These are phyloP conservation scores for rabbit (Oryctolagus cuniculus) DNA, from an alignment of 2,113 vertebrate genomes.

Conservation along the genomic window DNA sequence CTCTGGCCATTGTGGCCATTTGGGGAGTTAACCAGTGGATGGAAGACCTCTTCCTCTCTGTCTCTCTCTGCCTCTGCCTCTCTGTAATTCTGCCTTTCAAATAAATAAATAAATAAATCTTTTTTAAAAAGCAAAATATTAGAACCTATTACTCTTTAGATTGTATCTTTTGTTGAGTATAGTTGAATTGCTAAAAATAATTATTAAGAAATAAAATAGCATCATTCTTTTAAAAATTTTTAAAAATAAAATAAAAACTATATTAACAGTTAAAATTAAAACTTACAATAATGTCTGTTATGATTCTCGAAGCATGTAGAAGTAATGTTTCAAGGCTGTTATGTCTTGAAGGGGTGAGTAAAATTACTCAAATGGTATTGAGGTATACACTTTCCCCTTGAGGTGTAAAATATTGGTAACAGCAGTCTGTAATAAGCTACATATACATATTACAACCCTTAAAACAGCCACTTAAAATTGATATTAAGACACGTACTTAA, in stretches of 20 bases:
- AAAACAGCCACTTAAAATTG: neutral
- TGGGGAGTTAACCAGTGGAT: too few relatives aligned
- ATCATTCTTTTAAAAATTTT: too few relatives aligned
- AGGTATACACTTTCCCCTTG: neutral
- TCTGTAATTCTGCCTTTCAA: too few relatives aligned
- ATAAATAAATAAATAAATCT: too few relatives aligned
- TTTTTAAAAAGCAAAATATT: too few relatives aligned
- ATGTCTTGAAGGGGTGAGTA: neutral
- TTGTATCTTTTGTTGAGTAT: too few relatives aligned
- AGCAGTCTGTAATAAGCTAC: neutral
- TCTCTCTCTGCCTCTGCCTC: too few relatives aligned
- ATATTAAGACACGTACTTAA: neutral
- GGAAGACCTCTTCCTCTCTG: too few relatives aligned
- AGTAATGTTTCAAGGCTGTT: slow-evolving; percentile 8
- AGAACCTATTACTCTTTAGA: too few relatives aligned
- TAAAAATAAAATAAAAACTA: neutral
- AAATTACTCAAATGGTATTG: neutral
- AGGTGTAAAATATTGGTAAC: slow-evolving; percentile 25
- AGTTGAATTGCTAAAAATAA: too few relatives aligned
- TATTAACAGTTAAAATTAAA: neutral
- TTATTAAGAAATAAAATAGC: too few relatives aligned
- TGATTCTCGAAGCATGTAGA: neutral
- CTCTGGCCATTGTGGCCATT: too few relatives aligned
- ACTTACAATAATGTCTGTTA: neutral
- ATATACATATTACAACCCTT: neutral